Evolutionary conservation across 2,888 invertebrate genomes (phyloP), one percentile per base, ranked within the genome.

Genomic region (Papilio gigon): DNA sequence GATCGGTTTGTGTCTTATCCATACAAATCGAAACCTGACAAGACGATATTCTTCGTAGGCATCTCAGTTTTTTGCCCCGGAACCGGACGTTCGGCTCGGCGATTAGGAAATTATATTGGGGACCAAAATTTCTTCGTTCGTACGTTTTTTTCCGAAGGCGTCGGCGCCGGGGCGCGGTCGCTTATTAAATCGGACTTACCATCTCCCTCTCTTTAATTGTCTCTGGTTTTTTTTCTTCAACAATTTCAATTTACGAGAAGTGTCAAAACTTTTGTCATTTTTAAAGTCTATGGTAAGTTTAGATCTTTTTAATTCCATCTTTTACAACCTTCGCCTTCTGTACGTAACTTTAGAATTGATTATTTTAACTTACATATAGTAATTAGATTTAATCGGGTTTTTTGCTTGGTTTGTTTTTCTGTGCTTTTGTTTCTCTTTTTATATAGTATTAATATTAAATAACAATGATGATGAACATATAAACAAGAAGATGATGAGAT

Each of bases 101-200:
- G 92, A 90, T 90, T 89, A 90, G 87, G 88, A 90, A 91, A 92
- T 90, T 90, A 90, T 88, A 88, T 89, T 86, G 89, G 84, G 86
- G 84, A 81, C 81, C 76, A 78, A 79, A 81, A 81, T 80, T 84
- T 84, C 82, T 85, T 83, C 80, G 76, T 71, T 72, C 71, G 77
- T 50, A 74, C 74, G 72, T 83, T 82, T 84, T 37, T 85, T 83
- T 84, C 81, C 77, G 76, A 77, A 87, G 88, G 88, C 87, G 90
- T 87, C 84, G 80, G 27, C 53, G 25, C 25, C 14, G 76, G 72
- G 72, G 77, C 80, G 72, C 85, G 84, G 89, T 90, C 90, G 89
- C 88, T 90, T 91, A 91, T 92, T 91, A 90, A 91, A 88, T 86
- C 79, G 85, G 89, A 85, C 90, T 90, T 85, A 86, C 77, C 76